Conservation (phyloP, 2,888 invertebrate genomes). For the Apodemia hepburni region DNA sequence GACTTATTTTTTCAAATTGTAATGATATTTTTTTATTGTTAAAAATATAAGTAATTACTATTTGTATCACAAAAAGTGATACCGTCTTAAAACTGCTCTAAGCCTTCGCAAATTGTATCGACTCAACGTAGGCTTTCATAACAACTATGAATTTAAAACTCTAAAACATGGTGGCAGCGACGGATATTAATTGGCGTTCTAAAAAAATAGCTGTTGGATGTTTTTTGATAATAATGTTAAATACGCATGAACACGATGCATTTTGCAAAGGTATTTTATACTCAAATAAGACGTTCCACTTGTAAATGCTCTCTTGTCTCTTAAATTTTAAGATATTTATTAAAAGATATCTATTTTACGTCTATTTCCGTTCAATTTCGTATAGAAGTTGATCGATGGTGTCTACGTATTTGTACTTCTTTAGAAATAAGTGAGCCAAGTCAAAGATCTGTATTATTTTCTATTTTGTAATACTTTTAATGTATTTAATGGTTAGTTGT, state of each 20-base stretch:
- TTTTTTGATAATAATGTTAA: not conserved
- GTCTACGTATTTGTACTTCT: slow-evolving; percentile 64
- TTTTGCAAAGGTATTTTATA: not conserved
- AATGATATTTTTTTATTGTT: too few species aligned
- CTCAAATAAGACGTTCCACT: slow-evolving; percentile 30
- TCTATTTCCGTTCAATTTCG: slow-evolving; percentile 14
- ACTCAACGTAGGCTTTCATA: not conserved
- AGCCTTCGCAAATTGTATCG: not conserved
- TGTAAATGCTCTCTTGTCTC: slow-evolving; percentile 63
- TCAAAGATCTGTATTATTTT: slow-evolving; percentile 81
- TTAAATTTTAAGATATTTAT: slow-evolving; percentile 72
- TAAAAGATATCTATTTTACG: slow-evolving; percentile 52
- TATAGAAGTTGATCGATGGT: slow-evolving; percentile 37
- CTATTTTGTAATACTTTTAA: slow-evolving; percentile 77
- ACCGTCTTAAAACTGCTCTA: not conserved
- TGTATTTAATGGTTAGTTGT: slow-evolving; percentile 63
- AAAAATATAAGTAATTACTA: too few species aligned
- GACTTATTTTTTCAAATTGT: too few species aligned
- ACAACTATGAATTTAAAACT: not conserved
- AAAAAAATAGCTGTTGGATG: not conserved
- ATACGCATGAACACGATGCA: not conserved
- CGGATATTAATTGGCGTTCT: too few species aligned
- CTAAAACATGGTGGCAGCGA: not conserved
- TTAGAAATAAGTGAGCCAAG: slow-evolving; percentile 71
- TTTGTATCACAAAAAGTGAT: not conserved